A percentile compares a stretch with the other conserved stretches of the same genome.
phyloP scores from a whole-genome alignment of 2,797 vertebrate species.

The Sciurus vulgaris region DNA sequence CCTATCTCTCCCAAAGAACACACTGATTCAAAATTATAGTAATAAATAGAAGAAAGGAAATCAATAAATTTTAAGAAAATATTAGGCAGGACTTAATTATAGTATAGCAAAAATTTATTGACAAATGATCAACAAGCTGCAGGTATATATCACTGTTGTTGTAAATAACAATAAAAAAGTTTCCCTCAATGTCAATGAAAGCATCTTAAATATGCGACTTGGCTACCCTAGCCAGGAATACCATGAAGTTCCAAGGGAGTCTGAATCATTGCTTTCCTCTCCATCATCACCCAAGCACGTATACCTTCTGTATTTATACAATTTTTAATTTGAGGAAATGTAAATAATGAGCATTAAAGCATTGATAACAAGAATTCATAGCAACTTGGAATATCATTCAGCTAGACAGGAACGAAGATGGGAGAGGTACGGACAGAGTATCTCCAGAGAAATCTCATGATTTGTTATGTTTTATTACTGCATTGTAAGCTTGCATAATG shows the following conservation, averaged over 20 bases:
- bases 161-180: not conserved
- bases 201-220: not conserved
- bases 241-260: no score
- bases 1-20: fast-evolving
- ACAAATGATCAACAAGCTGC: not conserved
- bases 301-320: not conserved
- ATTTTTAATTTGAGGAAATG: not conserved
- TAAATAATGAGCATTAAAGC: not conserved
- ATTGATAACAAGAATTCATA: not conserved
- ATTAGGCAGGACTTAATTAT: not conserved
- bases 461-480: not conserved
- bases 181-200: not conserved
- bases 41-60: not conserved
- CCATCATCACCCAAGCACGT: not conserved
- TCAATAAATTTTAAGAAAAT: not conserved
- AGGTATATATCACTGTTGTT: not conserved
- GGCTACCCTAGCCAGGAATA: not conserved
- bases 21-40: not conserved
- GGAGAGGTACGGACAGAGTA: fast-evolving
- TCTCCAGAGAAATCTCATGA: not conserved
- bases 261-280: not conserved
- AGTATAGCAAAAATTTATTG: not conserved
- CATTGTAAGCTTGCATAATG: no score
- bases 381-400: not conserved
- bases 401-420: not conserved